Percentiles rank a stretch among this genome's conserved stretches.
Evolutionary conservation across 2,797 vertebrate genomes (phyloP).

Genomic region (Schizopygopsis malacanthus): DNA sequence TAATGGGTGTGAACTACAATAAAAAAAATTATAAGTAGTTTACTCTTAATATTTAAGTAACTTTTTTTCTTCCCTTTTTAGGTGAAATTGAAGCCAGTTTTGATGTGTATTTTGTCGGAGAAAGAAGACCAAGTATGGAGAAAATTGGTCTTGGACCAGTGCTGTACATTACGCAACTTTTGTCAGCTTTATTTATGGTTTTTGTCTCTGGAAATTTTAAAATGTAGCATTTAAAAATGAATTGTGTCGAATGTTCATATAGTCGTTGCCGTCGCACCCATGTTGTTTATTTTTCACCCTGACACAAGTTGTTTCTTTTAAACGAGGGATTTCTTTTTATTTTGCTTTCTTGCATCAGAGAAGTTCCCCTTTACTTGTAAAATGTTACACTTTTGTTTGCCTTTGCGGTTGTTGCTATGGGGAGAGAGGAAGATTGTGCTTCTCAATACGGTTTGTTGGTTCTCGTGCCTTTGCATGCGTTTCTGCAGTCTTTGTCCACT

Average conservation of each 20-base stretch:
- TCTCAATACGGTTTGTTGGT: conserved; percentile 79
- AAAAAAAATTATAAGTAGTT: background rate
- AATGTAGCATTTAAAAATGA: conserved; percentile 73
- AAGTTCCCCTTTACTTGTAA: conserved; percentile 65
- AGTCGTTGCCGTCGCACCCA: conserved; percentile 82
- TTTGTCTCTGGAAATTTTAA: conserved; percentile 84
- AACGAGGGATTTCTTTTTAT: conserved; percentile 53
- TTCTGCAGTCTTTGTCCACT: conserved; percentile 77
- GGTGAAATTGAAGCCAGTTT: conserved; percentile 63
- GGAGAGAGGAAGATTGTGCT: conserved; percentile 65
- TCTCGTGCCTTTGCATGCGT: conserved; percentile 85
- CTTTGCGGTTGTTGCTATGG: conserved; percentile 44
- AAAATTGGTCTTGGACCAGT: conserved; percentile 81
- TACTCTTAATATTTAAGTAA: background rate
- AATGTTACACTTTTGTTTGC: conserved; percentile 54
- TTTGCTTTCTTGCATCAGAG: conserved; percentile 67
- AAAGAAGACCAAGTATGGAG: conserved; percentile 65
- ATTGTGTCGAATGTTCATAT: conserved; percentile 85
- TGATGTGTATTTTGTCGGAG: conserved; percentile 64
- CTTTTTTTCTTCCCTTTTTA: conserved; percentile 1
- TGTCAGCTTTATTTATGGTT: conserved; percentile 95
- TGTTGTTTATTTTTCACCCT: conserved; percentile 51
- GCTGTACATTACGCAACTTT: conserved; percentile 89
- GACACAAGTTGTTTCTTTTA: conserved; percentile 34
- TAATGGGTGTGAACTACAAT: background rate